Conservation (phyloP, 2,113 vertebrate species). For the Oncorhynchus mykiss region DNA sequence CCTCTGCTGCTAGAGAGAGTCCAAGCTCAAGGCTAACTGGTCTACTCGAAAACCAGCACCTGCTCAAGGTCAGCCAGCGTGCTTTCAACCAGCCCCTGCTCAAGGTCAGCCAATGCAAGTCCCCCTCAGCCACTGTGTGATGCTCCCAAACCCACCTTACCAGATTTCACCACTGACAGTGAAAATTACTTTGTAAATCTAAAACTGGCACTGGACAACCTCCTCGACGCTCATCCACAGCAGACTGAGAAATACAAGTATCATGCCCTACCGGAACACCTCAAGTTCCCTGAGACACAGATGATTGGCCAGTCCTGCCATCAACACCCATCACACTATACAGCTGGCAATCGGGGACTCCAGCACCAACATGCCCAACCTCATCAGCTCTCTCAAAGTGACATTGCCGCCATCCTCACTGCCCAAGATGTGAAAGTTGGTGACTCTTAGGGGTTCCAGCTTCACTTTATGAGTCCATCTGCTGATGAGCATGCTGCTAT, state of each 20-base stretch:
- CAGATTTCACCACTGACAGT: constrained; percentile 3
- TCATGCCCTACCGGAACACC: neutral
- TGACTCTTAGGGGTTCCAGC: neutral
- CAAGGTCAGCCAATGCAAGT: too few species aligned
- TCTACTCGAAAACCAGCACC: too few species aligned
- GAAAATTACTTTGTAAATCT: constrained; percentile 1
- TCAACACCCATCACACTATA: constrained; percentile 1
- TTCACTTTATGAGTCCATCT: neutral
- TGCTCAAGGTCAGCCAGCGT: too few species aligned
- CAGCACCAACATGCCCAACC: constrained; percentile 40
- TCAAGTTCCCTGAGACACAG: constrained; percentile 7
- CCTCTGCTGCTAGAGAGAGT: too few species aligned
- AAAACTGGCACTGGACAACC: constrained; percentile 19
- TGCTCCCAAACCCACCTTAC: neutral
- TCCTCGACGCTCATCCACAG: constrained; percentile 5
- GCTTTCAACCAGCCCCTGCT: too few species aligned
- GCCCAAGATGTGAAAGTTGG: neutral
- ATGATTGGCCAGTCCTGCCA: constrained; percentile 9
- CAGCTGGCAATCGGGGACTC: constrained; percentile 18
- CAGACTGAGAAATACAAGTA: constrained; percentile 21
- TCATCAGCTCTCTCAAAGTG: constrained; percentile 37
- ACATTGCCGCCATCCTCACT: constrained; percentile 22
- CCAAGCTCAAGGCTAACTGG: too few species aligned
- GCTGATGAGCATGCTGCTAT: neutral
- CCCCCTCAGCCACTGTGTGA: neutral